Conservation (phyloP, 2,797 vertebrate species). For the Acrocephalus scirpaceus region DNA sequence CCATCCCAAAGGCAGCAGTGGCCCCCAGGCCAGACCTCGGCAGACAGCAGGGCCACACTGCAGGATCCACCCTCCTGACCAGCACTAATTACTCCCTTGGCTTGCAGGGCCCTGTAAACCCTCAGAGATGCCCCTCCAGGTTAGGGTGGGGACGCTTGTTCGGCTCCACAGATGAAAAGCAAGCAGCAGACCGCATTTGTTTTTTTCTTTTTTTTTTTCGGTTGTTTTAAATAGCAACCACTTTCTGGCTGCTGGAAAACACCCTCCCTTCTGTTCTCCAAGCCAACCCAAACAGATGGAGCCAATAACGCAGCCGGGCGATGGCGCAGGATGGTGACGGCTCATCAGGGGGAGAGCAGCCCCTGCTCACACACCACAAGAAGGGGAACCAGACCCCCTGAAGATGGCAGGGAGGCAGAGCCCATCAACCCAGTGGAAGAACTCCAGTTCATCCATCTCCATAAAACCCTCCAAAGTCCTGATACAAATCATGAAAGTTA, state of each 20-base stretch:
- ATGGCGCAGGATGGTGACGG: accelerated
- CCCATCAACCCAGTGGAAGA: not conserved
- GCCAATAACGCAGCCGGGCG: not conserved
- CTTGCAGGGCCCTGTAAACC: constrained; percentile 5
- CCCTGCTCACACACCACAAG: not conserved
- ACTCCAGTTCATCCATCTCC: not conserved
- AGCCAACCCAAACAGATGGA: constrained; percentile 25
- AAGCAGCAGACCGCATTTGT: not conserved
- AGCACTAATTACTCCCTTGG: constrained; percentile 37
- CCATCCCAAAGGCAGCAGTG: not conserved
- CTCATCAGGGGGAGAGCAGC: not conserved
- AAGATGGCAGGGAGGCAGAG: not conserved
- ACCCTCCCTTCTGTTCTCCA: constrained; percentile 24
- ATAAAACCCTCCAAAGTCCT: not conserved
- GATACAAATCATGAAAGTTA: not conserved
- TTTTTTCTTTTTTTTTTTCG: not conserved
- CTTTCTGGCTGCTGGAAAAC: constrained; percentile 25
- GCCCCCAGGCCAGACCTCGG: constrained; percentile 15
- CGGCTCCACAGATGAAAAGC: not conserved
- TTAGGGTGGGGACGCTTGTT: constrained; percentile 19
- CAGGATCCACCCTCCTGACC: constrained; percentile 37
- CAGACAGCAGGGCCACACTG: not conserved
- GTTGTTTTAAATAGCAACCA: constrained; percentile 42
- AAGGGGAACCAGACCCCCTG: not conserved
- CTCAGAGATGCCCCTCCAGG: constrained; percentile 24